Evolutionary conservation across 2,797 vertebrate genomes (phyloP), one percentile per base, ranked within the genome.

Genomic region (Poeciliopsis paucimaculata): DNA sequence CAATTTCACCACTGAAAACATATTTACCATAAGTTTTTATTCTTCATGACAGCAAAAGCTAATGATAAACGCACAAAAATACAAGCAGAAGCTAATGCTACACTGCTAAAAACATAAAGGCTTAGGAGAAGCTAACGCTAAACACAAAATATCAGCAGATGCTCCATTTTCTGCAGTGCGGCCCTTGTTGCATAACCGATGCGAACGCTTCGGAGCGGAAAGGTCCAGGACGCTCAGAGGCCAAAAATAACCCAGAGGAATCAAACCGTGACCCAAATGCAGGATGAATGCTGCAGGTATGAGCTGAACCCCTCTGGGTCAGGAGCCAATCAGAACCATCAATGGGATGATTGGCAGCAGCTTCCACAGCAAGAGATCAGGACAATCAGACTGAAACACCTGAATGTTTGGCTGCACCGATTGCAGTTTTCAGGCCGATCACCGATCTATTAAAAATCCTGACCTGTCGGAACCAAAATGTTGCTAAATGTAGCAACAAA

Each of bases 201-300:
- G 34, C 70, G 62, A 53, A 15, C 55, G 75, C 83, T 73, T 45
- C 47, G 0, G 7, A 74, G 75, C 13, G 49, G 49, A 49, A 49
- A 75, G 6, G 72, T 57, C 80, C 34, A 16, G 34, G 70, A 72
- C 41, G 31, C 31, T 36, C 46, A 46, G 72, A 36, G 28, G n/a
- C 72, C 47, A 73, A 39, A 73, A 34, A 73, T 73, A 73, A 84
- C 73, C 3, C 16, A 15, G 49, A 66, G 57, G 83, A 81, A 79
- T 64, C 55, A 11, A 60, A 66, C 26, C 5, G 18, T 26, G 53
- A 49, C 75, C 5, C 41, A 74, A 4, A 1, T 57, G 16, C 36
- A 46, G 34, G 62, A 39, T 36, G 62, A 23, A 23, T 1, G 8
- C 62, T 39, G 62, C 62, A 66, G 62, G 62, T 36, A 36, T 66